Conservation (phyloP, 2,113 vertebrate genomes). For the Psittacara wagleri region DNA sequence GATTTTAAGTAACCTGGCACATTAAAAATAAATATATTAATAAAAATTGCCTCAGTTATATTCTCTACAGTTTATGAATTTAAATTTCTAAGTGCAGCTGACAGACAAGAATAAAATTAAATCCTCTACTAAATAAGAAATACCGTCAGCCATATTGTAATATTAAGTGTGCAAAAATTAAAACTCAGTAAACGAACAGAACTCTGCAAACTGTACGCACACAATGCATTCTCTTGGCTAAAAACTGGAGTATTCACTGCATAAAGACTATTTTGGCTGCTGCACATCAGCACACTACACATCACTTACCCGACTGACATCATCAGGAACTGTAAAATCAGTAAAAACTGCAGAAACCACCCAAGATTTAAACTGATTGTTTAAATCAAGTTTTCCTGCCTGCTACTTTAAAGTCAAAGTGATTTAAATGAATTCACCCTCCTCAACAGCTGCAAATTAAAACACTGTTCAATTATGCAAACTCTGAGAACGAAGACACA, state of each 20-base stretch:
- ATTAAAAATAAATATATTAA: background rate
- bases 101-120: background rate
- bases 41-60: background rate
- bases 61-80: background rate
- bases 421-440: constrained; percentile 3
- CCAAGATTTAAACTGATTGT: background rate
- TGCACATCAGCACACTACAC: background rate
- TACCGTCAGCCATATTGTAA: background rate
- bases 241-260: background rate
- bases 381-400: constrained; percentile 20
- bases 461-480: constrained; percentile 44
- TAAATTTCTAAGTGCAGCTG: background rate
- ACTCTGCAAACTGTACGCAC: background rate
- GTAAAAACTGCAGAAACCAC: background rate
- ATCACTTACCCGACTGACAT: fast-evolving
- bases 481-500: constrained; percentile 18
- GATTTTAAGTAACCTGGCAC: background rate
- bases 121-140: background rate
- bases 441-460: background rate
- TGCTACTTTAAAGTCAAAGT: background rate
- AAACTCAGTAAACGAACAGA: background rate
- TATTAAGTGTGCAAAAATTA: background rate
- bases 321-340: background rate
- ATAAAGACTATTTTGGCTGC: background rate
- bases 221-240: background rate